These are phyloP conservation scores for Harlomillsia oculata DNA, from an alignment of 1,140 invertebrate genomes.

Conservation along the genomic window DNA sequence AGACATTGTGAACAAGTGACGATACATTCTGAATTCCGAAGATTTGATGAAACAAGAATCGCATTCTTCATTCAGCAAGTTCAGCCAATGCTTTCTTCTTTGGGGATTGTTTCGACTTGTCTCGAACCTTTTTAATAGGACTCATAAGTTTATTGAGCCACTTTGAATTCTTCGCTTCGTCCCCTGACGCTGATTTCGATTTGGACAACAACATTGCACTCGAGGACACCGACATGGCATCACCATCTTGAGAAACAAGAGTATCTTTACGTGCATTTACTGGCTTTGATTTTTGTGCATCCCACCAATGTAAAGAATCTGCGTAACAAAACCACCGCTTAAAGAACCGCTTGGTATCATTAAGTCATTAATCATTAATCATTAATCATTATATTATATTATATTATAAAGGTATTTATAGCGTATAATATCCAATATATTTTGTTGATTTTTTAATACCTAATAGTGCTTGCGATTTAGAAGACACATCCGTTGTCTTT, in stretches of 20 bases:
- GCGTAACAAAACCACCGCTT: background rate
- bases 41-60: too few relatives aligned
- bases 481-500: background rate
- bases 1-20: too few relatives aligned
- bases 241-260: background rate
- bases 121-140: background rate
- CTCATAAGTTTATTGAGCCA: slow-evolving; percentile 6
- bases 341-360: too few relatives aligned
- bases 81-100: too few relatives aligned
- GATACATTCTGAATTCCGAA: too few relatives aligned
- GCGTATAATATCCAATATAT: background rate
- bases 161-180: background rate
- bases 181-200: background rate
- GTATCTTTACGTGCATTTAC: background rate
- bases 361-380: background rate
- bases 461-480: background rate
- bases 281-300: background rate
- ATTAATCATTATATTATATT: background rate
- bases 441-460: background rate
- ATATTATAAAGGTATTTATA: background rate
- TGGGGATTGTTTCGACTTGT: background rate
- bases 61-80: too few relatives aligned
- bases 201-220: slow-evolving; percentile 5
- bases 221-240: slow-evolving; percentile 21
- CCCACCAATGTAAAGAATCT: slow-evolving; percentile 17